A percentile compares a stretch with the other conserved stretches of the same genome.
Conservation (phyloP, 2,888 invertebrate species). For the Argyra leucocephala region DNA sequence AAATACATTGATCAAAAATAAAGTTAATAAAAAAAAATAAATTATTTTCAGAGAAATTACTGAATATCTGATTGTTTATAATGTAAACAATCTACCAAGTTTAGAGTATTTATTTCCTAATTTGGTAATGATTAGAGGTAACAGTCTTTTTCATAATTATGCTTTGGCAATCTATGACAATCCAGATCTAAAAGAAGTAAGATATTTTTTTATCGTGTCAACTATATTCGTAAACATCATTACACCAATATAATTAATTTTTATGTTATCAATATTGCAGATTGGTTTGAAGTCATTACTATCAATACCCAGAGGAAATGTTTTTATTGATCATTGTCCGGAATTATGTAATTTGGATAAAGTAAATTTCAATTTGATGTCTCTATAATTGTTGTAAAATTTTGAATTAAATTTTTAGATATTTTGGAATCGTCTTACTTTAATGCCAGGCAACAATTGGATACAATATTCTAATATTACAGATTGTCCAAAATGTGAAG, state of each 20-base stretch:
- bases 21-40: too few relatives aligned
- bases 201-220: too few relatives aligned
- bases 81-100: constrained; percentile 60
- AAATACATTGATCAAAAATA: too few relatives aligned
- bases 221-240: too few relatives aligned
- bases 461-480: constrained; percentile 18
- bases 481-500: constrained; percentile 27
- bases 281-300: constrained; percentile 64
- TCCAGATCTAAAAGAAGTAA: constrained; percentile 53
- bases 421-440: constrained; percentile 36
- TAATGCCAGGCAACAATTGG: constrained; percentile 32
- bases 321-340: constrained; percentile 66
- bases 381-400: neutral
- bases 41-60: constrained; percentile 67
- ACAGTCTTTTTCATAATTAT: constrained; percentile 64
- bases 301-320: constrained; percentile 70
- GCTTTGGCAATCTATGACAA: constrained; percentile 71
- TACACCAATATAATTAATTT: too few relatives aligned
- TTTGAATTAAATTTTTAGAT: constrained; percentile 27
- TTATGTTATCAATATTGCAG: constrained; percentile 44
- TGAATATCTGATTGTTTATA: constrained; percentile 70
- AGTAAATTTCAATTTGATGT: constrained; percentile 26
- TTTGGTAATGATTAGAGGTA: constrained; percentile 76
- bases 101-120: constrained; percentile 76
- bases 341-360: constrained; percentile 63